A percentile compares a stretch with the other conserved stretches of the same genome.
Evolutionary conservation across 2,113 vertebrate genomes (phyloP).

Genomic region (Tachuris rubrigastra): DNA sequence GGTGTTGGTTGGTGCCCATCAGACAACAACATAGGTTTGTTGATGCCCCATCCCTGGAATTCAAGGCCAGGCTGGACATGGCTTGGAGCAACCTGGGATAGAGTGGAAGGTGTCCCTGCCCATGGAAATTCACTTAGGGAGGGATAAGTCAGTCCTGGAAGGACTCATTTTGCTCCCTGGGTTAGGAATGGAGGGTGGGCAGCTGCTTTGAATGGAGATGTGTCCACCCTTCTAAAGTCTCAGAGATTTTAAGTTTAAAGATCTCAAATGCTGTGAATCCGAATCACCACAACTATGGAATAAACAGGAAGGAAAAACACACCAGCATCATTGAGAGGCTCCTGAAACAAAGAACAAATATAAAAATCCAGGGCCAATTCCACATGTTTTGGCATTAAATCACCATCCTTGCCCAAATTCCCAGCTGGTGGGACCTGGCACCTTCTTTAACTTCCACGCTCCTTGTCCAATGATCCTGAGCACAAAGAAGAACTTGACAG

Average conservation of each 20-base stretch:
- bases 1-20: background rate
- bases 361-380: background rate
- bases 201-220: background rate
- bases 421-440: background rate
- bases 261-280: background rate
- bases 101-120: no score
- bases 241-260: background rate
- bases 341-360: background rate
- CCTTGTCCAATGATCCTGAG: background rate
- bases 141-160: background rate
- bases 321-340: background rate
- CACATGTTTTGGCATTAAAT: background rate
- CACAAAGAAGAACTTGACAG: background rate
- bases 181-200: background rate
- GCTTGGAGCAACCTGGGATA: background rate
- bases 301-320: background rate
- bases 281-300: background rate
- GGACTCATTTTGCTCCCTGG: background rate
- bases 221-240: background rate
- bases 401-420: background rate
- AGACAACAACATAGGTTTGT: fast-evolving
- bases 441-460: background rate
- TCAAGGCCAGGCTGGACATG: background rate
- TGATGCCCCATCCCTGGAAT: background rate
- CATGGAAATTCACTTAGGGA: background rate